Conservation (phyloP, 2,113 vertebrate genomes). For the Aptenodytes patagonicus region DNA sequence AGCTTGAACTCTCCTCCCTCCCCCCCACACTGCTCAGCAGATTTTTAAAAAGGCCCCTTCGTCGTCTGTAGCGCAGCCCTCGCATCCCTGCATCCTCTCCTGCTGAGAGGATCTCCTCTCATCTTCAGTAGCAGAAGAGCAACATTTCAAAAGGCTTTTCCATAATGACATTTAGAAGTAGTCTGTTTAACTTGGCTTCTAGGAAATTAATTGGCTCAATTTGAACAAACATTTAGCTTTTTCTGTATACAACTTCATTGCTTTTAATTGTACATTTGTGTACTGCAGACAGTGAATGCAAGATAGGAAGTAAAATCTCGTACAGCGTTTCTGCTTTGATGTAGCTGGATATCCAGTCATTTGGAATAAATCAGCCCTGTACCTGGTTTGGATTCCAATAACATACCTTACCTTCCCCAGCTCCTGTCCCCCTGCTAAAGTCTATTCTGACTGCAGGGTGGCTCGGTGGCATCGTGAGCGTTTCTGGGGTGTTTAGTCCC, state of each 20-base stretch:
- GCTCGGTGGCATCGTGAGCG: fast-evolving
- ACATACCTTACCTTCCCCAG: too few relatives aligned
- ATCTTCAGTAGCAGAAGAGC: not conserved
- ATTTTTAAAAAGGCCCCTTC: too few relatives aligned
- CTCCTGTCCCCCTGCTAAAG: not conserved
- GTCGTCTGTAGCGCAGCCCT: fast-evolving
- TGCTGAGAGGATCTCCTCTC: too few relatives aligned
- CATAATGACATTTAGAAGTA: fast-evolving
- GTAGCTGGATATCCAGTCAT: not conserved
- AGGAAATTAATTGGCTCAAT: not conserved
- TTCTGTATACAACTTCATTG: not conserved
- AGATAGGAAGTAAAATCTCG: too few relatives aligned
- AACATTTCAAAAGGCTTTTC: not conserved
- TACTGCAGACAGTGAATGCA: too few relatives aligned
- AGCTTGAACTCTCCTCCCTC: not conserved
- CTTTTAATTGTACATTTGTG: not conserved
- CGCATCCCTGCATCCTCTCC: fast-evolving
- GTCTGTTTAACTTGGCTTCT: not conserved
- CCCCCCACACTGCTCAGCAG: fast-evolving
- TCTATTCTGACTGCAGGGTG: not conserved
- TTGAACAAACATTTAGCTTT: not conserved
- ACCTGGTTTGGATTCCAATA: not conserved
- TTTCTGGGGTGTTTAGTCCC: not conserved
- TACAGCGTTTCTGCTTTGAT: not conserved
- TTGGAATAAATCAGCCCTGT: not conserved